Conservation (phyloP, 92 coral and sea anemone genomes). For the Blastomussa wellsi region DNA sequence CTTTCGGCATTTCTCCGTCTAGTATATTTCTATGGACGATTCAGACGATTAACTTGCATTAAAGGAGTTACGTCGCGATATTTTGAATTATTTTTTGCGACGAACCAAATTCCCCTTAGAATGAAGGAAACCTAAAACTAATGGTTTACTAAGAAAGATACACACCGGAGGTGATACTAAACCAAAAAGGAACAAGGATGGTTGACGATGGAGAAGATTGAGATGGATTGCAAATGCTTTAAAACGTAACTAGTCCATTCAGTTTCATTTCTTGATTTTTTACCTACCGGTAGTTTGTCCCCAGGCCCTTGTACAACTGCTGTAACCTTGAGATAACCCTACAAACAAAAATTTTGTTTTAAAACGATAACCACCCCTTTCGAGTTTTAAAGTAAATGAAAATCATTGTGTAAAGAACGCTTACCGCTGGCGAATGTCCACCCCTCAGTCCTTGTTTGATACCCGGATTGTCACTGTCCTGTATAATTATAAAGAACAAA, state of each 20-base stretch:
- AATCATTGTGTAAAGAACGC: not conserved
- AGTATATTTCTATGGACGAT: too few species aligned
- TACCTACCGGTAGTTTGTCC: slow-evolving; percentile 89
- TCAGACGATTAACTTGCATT: too few species aligned
- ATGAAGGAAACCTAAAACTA: too few species aligned
- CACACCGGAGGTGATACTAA: too few species aligned
- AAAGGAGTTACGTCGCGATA: too few species aligned
- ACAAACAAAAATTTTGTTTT: not conserved
- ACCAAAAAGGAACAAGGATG: too few species aligned
- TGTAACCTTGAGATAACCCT: slow-evolving; percentile 94
- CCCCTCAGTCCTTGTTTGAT: not conserved
- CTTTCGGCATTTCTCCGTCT: too few species aligned
- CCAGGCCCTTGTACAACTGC: slow-evolving; percentile 86
- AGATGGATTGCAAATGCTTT: not conserved
- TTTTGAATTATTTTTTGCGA: too few species aligned
- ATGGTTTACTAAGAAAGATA: too few species aligned
- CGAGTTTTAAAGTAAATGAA: not conserved
- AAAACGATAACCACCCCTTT: not conserved
- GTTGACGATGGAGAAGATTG: too few species aligned
- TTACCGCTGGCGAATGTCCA: slow-evolving; percentile 11
- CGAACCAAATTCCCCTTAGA: too few species aligned
- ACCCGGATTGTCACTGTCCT: not conserved
- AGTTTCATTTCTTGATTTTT: not conserved
- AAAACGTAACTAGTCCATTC: not conserved
- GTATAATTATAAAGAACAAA: not conserved